phyloP scores from a whole-genome alignment of 2,888 invertebrate genomes.

The Timema podura region DNA sequence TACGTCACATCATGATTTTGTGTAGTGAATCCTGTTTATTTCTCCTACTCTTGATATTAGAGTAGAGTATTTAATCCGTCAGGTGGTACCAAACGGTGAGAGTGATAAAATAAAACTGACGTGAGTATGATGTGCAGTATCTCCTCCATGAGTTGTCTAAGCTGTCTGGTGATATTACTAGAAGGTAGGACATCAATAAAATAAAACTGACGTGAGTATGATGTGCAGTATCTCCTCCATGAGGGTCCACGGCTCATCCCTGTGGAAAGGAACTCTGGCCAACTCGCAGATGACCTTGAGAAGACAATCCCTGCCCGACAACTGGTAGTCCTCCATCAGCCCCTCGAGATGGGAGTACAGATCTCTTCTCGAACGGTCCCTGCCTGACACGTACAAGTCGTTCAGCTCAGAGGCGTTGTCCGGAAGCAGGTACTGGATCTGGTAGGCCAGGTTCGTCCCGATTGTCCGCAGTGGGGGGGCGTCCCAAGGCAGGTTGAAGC shows the following conservation, averaged over 20 bases:
- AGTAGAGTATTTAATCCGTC: no score
- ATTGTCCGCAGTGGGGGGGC: background rate
- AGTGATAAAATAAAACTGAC: no score
- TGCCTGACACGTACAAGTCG: background rate
- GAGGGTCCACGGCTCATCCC: background rate
- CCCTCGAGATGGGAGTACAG: slow-evolving; percentile 2
- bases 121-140: no score
- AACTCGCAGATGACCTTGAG: slow-evolving; percentile 9
- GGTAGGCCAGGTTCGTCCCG: background rate
- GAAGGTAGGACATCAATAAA: no score
- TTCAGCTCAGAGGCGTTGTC: slow-evolving; percentile 5
- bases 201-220: background rate
- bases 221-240: slow-evolving; percentile 3
- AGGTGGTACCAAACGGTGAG: no score
- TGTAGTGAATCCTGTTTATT: no score
- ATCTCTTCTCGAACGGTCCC: background rate
- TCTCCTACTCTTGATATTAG: no score
- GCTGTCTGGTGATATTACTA: no score
- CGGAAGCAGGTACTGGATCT: background rate
- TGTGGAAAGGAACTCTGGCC: background rate
- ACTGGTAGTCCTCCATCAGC: no score
- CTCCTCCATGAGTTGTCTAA: no score
- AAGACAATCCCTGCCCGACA: background rate
- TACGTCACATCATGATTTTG: no score
- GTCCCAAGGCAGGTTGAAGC: slow-evolving; percentile 3